These are phyloP conservation scores for Smittia aterrima DNA, from an alignment of 2,888 invertebrate genomes.

Conservation along the genomic window DNA sequence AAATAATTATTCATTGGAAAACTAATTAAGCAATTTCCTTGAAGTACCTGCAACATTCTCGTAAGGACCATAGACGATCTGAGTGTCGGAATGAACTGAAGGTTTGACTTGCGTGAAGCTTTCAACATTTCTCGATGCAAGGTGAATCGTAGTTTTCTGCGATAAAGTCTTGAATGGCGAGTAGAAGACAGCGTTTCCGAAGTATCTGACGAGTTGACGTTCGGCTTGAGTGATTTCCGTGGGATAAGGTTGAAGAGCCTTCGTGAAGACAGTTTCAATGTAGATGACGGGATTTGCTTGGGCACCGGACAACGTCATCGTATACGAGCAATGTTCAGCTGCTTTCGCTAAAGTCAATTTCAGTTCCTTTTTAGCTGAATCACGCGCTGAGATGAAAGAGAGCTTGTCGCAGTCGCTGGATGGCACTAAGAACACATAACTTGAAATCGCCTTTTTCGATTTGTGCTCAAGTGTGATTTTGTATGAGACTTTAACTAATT, in stretches of 20 bases:
- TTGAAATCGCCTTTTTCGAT: constrained; percentile 68
- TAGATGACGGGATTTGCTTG: constrained; percentile 47
- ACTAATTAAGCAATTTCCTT: constrained; percentile 44
- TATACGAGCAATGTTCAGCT: constrained; percentile 59
- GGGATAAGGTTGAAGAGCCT: constrained; percentile 80
- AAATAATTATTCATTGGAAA: constrained; percentile 43
- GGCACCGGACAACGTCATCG: constrained; percentile 56
- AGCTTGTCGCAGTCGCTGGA: constrained; percentile 60
- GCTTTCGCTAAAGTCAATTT: constrained; percentile 57
- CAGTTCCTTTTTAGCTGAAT: constrained; percentile 61
- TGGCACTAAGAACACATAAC: constrained; percentile 68
- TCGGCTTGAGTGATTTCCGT: constrained; percentile 87
- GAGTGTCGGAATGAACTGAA: constrained; percentile 71
- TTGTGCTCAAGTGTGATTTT: constrained; percentile 82
- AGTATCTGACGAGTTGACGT: constrained; percentile 86
- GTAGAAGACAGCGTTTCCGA: constrained; percentile 79
- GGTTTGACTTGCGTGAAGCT: constrained; percentile 81
- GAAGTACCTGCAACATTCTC: constrained; percentile 63
- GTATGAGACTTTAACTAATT: constrained; percentile 78
- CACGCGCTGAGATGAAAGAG: constrained; percentile 72
- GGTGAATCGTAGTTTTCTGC: constrained; percentile 77
- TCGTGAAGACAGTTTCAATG: constrained; percentile 73
- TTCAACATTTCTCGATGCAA: constrained; percentile 78
- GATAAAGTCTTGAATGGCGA: constrained; percentile 76
- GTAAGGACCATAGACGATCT: constrained; percentile 88